These are phyloP conservation scores for Macroramphosus scolopax DNA, from an alignment of 2,797 vertebrate genomes.

Conservation along the genomic window DNA sequence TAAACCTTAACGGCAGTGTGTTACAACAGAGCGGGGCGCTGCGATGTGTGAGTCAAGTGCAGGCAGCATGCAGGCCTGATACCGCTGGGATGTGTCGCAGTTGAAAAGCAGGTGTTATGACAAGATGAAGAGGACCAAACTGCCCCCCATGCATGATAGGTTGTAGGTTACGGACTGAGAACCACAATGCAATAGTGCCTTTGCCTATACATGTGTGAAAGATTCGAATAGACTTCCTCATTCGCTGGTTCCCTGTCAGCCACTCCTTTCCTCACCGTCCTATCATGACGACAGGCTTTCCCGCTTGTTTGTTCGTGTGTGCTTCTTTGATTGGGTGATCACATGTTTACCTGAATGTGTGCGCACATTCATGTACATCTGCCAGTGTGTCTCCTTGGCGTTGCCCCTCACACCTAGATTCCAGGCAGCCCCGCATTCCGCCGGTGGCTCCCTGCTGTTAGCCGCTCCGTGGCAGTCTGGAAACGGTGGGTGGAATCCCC, in stretches of 20 bases:
- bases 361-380: conserved; percentile 42
- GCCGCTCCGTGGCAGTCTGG: conserved; percentile 48
- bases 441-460: conserved; percentile 56
- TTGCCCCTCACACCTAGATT: conserved; percentile 41
- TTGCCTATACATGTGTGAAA: background rate
- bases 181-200: background rate
- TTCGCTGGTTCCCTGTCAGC: conserved; percentile 18
- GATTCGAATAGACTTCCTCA: no score
- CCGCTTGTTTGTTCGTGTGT: conserved; percentile 30
- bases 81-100: conserved; percentile 30
- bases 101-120: conserved; percentile 43
- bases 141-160: conserved; percentile 8
- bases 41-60: conserved; percentile 40
- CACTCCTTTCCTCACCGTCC: conserved; percentile 9
- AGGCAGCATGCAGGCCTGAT: conserved; percentile 29
- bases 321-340: conserved; percentile 47
- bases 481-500: conserved; percentile 71
- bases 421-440: conserved; percentile 41
- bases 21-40: no score
- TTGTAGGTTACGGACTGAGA: conserved; percentile 9
- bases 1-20: conserved; percentile 36
- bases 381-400: conserved; percentile 36
- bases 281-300: conserved; percentile 31
- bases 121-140: conserved; percentile 18
- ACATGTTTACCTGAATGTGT: conserved; percentile 40